These are phyloP conservation scores for Chirona hameri DNA, from an alignment of 2,888 invertebrate species.

Conservation along the genomic window DNA sequence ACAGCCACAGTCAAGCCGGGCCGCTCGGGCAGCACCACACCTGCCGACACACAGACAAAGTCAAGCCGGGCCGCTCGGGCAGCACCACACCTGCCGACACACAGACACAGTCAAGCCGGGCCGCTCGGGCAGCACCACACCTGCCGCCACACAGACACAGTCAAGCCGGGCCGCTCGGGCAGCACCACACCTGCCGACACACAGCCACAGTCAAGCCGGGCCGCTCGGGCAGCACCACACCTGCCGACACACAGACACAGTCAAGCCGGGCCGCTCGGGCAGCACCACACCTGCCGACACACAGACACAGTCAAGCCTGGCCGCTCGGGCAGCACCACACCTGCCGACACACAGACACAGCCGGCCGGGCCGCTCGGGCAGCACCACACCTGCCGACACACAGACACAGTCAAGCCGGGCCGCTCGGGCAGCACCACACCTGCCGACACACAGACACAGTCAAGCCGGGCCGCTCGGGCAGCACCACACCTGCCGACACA, in stretches of 20 bases:
- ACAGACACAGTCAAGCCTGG: too few relatives aligned
- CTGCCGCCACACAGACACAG: too few relatives aligned
- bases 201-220: too few relatives aligned
- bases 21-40: slow-evolving; percentile 2
- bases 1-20: too few relatives aligned
- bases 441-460: too few relatives aligned
- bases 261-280: not conserved
- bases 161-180: not conserved
- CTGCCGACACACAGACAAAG: too few relatives aligned
- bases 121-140: slow-evolving; percentile 2
- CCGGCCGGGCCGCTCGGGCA: not conserved
- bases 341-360: too few relatives aligned
- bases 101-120: too few relatives aligned
- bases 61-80: not conserved
- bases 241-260: too few relatives aligned
- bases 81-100: not conserved
- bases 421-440: slow-evolving; percentile 2
- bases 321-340: slow-evolving; percentile 2
- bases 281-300: not conserved
- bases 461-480: not conserved
- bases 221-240: slow-evolving; percentile 2
- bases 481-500: not conserved
- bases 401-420: too few relatives aligned
- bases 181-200: not conserved
- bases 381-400: not conserved